Conservation (phyloP, 2,113 vertebrate species). For the Sporophila hypoxantha region DNA sequence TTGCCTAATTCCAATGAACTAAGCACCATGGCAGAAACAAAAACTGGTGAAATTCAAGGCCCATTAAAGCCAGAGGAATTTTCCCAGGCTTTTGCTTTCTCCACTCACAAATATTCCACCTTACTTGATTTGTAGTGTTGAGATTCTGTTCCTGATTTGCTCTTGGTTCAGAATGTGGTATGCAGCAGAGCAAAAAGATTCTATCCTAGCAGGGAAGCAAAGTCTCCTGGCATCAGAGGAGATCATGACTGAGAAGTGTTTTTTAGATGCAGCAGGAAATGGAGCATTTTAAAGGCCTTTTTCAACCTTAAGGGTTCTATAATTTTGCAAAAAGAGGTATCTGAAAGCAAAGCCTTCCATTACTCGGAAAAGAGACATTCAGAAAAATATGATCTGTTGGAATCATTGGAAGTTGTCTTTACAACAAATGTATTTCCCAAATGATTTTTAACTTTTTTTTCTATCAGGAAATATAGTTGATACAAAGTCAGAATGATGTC, state of each 20-base stretch:
- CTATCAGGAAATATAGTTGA: neutral
- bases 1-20: neutral
- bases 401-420: neutral
- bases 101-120: neutral
- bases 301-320: neutral
- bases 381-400: neutral
- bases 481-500: neutral
- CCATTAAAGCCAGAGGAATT: slow-evolving; percentile 29
- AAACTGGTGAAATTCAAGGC: slow-evolving; percentile 24
- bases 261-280: neutral
- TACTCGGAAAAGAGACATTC: neutral
- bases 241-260: neutral
- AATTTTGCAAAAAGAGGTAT: neutral
- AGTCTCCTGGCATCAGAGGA: neutral
- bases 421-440: neutral
- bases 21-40: neutral
- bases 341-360: neutral
- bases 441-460: neutral
- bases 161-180: neutral
- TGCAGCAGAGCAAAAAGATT: neutral
- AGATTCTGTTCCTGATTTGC: neutral
- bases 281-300: neutral
- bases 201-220: neutral
- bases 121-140: neutral
- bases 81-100: slow-evolving; percentile 10